Base-by-base conservation (phyloP, 2,113 vertebrate species). In the Aegithalos caudatus region DNA sequence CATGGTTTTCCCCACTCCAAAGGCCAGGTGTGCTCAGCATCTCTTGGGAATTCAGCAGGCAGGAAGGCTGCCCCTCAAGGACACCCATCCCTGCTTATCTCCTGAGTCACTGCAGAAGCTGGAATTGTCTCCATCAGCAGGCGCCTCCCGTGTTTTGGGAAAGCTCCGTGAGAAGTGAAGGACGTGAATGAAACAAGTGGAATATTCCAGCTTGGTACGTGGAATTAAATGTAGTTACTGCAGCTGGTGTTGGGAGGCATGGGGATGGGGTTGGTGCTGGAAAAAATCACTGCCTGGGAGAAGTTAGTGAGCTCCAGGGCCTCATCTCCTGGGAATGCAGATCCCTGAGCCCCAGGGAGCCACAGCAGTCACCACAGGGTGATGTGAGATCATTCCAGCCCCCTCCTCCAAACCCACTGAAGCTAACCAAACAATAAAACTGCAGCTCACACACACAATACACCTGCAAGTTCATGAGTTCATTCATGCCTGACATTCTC, bases 71-170 rank as follows among this genome's bases (percentile, higher is more conserved):
- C 47, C 29, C 4, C 80, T 91, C 81, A 86, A 86, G 76, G 82
- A n/a, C 70, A 19, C 53, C 67, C 1, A 0, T 54, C 70, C 35
- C 70, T 1, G 33, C 66, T 71, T 22, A 23, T 64, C 56, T 82
- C 65, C 74, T 10, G 48, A 67, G 65, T 44, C 29, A 6, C 73
- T 74, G 70, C 57, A 47, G 51, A 16, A 81, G 47, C 78, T 45
- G 56, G 51, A 44, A 19, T 54, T 71, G 61, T 47, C 76, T 79
- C 74, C 61, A 13, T 47, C 65, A 27, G 81, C 61, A 45, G 47
- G 25, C 0, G 0, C 69, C 81, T 70, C 82, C 61, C 0, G 1
- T 1, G 0, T 42, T 71, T 19, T 0, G 1, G 61, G 62, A 38
- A 45, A 79, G 51, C 60, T 79, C 35, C 1, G 1, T 24, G 42